phyloP scores from a whole-genome alignment of 2,797 vertebrate genomes.

The Uromys caudimaculatus region DNA sequence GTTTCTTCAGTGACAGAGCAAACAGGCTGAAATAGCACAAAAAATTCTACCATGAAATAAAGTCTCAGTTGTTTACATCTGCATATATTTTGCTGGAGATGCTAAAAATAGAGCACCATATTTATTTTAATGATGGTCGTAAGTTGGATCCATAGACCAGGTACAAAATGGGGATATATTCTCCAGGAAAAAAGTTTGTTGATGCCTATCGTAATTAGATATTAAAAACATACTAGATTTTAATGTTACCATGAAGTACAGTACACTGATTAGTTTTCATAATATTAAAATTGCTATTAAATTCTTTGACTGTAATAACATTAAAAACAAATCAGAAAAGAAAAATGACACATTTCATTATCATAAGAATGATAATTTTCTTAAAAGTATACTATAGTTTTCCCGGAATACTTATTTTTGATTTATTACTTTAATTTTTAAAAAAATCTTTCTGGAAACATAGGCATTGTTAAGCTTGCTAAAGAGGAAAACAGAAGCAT shows the following conservation, averaged over 20 bases:
- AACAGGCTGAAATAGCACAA: neutral
- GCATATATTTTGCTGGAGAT: neutral
- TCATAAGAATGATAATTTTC: slow-evolving; percentile 67
- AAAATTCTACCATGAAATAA: neutral
- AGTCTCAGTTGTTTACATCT: neutral
- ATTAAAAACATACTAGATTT: slow-evolving; percentile 52
- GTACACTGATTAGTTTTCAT: slow-evolving; percentile 50
- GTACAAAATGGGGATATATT: neutral
- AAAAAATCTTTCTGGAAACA: slow-evolving; percentile 65
- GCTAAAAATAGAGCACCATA: neutral
- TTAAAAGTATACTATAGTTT: slow-evolving; percentile 62
- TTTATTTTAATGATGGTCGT: neutral
- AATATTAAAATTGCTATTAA: neutral
- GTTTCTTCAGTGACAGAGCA: neutral
- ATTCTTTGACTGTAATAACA: slow-evolving; percentile 46
- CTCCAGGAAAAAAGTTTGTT: neutral
- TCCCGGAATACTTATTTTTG: neutral
- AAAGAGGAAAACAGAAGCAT: neutral
- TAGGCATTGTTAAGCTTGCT: slow-evolving; percentile 44
- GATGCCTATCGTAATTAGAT: neutral
- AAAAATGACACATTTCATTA: slow-evolving; percentile 64
- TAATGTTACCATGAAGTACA: neutral
- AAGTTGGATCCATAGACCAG: neutral
- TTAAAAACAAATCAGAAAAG: slow-evolving; percentile 50
- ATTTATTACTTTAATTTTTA: slow-evolving; percentile 7